These are phyloP conservation scores for Etheostoma perlongum DNA, from an alignment of 2,797 vertebrate species.

Conservation along the genomic window DNA sequence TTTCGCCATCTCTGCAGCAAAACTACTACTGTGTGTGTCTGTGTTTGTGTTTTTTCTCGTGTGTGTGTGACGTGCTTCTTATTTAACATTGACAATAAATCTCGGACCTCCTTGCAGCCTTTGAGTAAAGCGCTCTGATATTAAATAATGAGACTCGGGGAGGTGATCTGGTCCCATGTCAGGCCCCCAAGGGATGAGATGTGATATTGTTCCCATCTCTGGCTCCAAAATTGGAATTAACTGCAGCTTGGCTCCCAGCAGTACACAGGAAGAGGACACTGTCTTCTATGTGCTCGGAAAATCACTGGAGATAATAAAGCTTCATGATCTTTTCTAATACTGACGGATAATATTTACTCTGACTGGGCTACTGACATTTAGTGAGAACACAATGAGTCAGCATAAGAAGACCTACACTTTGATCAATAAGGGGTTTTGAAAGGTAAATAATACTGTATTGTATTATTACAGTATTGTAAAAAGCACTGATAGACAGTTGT, in stretches of 20 bases:
- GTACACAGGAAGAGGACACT: conserved; percentile 57
- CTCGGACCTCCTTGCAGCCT: conserved; percentile 70
- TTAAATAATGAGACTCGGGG: conserved; percentile 75
- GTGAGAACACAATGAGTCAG: conserved; percentile 35
- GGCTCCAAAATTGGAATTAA: conserved; percentile 75
- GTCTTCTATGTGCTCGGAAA: conserved; percentile 47
- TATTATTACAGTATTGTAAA: background rate
- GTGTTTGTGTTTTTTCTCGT: conserved; percentile 17
- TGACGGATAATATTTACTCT: conserved; percentile 45
- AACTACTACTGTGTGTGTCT: conserved; percentile 13
- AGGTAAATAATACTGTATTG: background rate
- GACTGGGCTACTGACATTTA: conserved; percentile 19
- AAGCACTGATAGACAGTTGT: background rate
- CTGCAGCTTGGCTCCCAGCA: conserved; percentile 53
- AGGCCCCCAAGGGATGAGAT: conserved; percentile 62
- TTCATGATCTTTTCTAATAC: conserved; percentile 54
- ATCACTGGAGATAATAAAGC: conserved; percentile 64
- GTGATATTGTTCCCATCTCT: conserved; percentile 75
- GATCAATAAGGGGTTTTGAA: background rate
- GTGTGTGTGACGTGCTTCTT: conserved; percentile 49
- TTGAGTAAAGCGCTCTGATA: conserved; percentile 70
- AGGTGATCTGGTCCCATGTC: conserved; percentile 69
- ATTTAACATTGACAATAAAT: conserved; percentile 71
- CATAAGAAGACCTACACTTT: background rate
- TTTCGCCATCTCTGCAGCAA: conserved; percentile 22